Base-by-base conservation (phyloP, 2,797 vertebrate species). In the Epinephelus awoara region DNA sequence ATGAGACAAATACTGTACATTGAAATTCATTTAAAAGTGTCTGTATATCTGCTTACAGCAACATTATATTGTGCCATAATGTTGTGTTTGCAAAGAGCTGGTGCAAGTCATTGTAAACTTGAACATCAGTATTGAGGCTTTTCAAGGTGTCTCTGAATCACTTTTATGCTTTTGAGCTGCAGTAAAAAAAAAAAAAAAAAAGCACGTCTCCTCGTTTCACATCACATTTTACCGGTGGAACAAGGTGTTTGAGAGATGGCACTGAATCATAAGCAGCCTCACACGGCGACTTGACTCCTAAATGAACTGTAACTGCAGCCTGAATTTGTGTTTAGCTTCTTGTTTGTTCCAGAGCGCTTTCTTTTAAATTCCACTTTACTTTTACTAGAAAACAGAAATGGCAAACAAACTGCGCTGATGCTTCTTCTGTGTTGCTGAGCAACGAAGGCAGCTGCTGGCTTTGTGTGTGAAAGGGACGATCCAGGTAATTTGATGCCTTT, bases 401-500 rank as follows among this genome's bases (percentile, higher is more conserved):
- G 18, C 65, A 59, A 78, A 68, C n/a, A 68, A 63, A 49, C 15
- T 1, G 3, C 38, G 51, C 57, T 11, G 63, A 49, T 54, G 68
- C 55, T 71, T 19, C 7, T 11, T 25, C 56, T 34, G 29, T 11
- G 46, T 72, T 59, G 46, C 57, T 8, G 9, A 21, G 72, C 61
- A 77, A 73, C 64, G 69, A 25, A 65, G 44, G 34, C 55, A 56
- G 59, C 44, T 44, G 63, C 66, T 66, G 44, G 15, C 42, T 68
- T 59, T 70, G 38, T 71, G 59, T 56, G 47, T 49, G 27, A 67
- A 65, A 42, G 50, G 5, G 34, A 68, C 13, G 0, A 50, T 61
- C 7, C 40, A 40, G 57, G 27, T 58, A 77, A 77, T 82, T 62
- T 72, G 25, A 71, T 57, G 66, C 44, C 54, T 77, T 83, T 75